Evolutionary conservation across 2,888 invertebrate genomes (phyloP).

Genomic region (Lathronympha strigana): DNA sequence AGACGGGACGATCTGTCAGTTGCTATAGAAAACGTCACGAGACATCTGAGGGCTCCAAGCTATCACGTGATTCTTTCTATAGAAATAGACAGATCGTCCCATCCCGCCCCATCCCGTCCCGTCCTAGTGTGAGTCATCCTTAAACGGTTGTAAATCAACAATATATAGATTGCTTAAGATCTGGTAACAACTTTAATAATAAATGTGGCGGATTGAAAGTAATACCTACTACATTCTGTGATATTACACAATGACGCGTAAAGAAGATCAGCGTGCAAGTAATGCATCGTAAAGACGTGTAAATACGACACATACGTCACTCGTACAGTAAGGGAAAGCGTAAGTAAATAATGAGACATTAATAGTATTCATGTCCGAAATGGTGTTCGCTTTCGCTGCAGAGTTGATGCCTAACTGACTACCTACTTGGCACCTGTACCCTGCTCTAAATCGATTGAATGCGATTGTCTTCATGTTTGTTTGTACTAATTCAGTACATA

Average conservation of each 20-base stretch:
- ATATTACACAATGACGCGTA: neutral
- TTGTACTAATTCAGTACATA: too few relatives aligned
- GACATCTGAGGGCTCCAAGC: too few relatives aligned
- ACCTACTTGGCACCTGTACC: neutral
- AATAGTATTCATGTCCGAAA: conserved; percentile 67
- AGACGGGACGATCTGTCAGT: too few relatives aligned
- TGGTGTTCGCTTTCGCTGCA: conserved; percentile 72
- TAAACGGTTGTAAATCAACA: too few relatives aligned
- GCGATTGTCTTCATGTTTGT: too few relatives aligned
- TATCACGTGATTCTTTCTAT: too few relatives aligned
- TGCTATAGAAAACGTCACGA: too few relatives aligned
- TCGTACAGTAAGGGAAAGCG: conserved; percentile 69
- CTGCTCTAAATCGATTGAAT: neutral
- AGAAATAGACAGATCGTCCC: too few relatives aligned
- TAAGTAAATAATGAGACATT: conserved; percentile 62
- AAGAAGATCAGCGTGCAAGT: neutral
- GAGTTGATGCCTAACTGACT: conserved; percentile 20
- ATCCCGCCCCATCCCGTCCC: too few relatives aligned
- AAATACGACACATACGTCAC: conserved; percentile 45
- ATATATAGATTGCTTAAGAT: too few relatives aligned
- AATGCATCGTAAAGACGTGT: conserved; percentile 20
- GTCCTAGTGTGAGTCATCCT: too few relatives aligned
- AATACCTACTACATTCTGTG: neutral
- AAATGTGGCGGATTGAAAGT: neutral
- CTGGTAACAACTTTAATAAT: too few relatives aligned